These are phyloP conservation scores for Tetramorium bicarinatum DNA, from an alignment of 2,888 invertebrate species.

Conservation along the genomic window DNA sequence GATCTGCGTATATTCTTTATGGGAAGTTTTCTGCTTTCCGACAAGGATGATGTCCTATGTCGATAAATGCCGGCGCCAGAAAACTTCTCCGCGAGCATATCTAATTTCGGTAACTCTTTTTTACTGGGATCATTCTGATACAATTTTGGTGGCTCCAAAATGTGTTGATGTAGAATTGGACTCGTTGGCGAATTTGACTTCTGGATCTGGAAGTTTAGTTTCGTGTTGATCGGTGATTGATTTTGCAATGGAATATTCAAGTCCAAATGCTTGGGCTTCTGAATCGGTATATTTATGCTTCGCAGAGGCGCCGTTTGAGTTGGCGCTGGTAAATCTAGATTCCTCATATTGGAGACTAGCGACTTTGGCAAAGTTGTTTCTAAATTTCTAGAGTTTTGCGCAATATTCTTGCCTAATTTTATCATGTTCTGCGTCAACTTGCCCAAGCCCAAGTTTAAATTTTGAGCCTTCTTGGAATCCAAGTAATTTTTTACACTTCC, in stretches of 20 bases:
- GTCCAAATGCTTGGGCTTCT: conserved; percentile 81
- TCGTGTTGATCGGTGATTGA: conserved; percentile 65
- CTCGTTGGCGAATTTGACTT: conserved; percentile 70
- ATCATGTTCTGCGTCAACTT: conserved; percentile 84
- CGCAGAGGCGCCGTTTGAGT: conserved; percentile 61
- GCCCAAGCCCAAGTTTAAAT: conserved; percentile 81
- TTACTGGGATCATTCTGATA: conserved; percentile 81
- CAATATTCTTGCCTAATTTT: conserved; percentile 83
- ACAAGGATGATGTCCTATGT: conserved; percentile 83
- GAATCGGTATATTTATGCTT: conserved; percentile 74
- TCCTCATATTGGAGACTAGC: conserved; percentile 72
- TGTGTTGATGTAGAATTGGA: conserved; percentile 80
- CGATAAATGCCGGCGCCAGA: conserved; percentile 77
- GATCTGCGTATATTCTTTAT: conserved; percentile 81
- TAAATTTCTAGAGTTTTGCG: conserved; percentile 80
- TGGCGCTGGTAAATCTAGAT: conserved; percentile 70
- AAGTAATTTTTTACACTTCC: conserved; percentile 84
- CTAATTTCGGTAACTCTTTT: conserved; percentile 74
- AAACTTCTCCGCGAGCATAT: conserved; percentile 75
- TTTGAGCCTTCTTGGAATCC: conserved; percentile 83
- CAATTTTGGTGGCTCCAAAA: conserved; percentile 82
- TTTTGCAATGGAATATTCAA: conserved; percentile 77
- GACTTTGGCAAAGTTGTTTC: conserved; percentile 69
- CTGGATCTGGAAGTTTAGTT: conserved; percentile 68
- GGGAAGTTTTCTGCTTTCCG: conserved; percentile 81